phyloP scores from a whole-genome alignment of 2,888 invertebrate species.

The Oligia fasciuncula region DNA sequence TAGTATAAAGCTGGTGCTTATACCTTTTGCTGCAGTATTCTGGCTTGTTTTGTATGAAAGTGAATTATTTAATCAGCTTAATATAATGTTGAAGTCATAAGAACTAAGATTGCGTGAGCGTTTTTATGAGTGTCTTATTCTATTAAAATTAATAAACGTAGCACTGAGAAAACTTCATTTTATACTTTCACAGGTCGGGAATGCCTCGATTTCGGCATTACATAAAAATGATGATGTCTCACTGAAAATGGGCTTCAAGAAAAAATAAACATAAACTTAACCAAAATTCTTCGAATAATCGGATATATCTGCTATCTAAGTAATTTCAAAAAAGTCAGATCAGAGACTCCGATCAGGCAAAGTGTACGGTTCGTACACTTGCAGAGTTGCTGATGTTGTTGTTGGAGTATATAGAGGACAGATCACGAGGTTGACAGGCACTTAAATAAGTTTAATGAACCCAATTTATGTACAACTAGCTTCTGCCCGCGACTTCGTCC shows the following conservation, averaged over 20 bases:
- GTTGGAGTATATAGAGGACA: too few relatives aligned
- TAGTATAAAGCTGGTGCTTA: background rate
- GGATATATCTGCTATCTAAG: background rate
- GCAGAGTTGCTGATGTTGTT: too few relatives aligned
- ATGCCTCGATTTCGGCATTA: background rate
- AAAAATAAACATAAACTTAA: too few relatives aligned
- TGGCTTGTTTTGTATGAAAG: background rate
- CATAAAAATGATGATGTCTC: background rate
- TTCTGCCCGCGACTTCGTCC: too few relatives aligned
- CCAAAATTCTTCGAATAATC: too few relatives aligned
- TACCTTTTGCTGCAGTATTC: background rate
- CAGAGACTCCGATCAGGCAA: too few relatives aligned
- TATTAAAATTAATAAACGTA: background rate
- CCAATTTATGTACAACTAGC: too few relatives aligned
- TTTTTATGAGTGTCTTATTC: background rate
- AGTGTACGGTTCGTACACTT: too few relatives aligned
- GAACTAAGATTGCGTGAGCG: background rate
- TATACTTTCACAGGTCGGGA: background rate
- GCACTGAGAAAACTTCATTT: too few relatives aligned
- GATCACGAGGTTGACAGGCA: too few relatives aligned
- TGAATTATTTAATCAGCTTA: background rate
- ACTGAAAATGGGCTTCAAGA: background rate
- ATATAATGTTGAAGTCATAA: background rate
- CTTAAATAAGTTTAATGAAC: too few relatives aligned
- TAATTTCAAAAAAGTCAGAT: too few relatives aligned